Percentiles rank a stretch among this genome's conserved stretches.
phyloP scores from a whole-genome alignment of 2,888 invertebrate genomes.

The Ophion obscuratus region DNA sequence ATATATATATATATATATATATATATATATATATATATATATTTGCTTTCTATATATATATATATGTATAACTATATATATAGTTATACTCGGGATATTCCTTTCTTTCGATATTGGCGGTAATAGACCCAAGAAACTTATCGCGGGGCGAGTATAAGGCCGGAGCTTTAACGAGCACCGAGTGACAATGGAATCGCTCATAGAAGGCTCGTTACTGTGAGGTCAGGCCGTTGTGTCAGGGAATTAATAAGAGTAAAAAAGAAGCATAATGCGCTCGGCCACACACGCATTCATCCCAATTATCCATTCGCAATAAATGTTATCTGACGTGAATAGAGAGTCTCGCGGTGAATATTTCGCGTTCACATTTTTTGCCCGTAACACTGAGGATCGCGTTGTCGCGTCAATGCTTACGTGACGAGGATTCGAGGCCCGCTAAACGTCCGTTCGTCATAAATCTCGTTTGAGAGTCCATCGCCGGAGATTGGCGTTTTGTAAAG shows the following conservation, averaged over 20 bases:
- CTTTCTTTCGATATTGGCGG: too few relatives aligned
- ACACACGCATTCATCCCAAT: conserved; percentile 62
- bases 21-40: too few relatives aligned
- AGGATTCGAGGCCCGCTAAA: conserved; percentile 43
- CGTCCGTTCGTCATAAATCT: conserved; percentile 25
- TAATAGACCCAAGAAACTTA: too few relatives aligned
- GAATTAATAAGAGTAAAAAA: background rate
- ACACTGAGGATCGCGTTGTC: conserved; percentile 21
- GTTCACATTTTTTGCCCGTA: conserved; percentile 37
- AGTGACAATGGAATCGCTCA: conserved; percentile 63
- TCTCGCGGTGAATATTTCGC: conserved; percentile 50
- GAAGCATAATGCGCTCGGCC: conserved; percentile 32
- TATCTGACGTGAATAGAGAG: conserved; percentile 58
- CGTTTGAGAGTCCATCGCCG: conserved; percentile 6
- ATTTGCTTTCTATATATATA: too few relatives aligned
- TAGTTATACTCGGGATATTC: too few relatives aligned
- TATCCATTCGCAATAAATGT: conserved; percentile 59
- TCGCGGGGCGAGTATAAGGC: conserved; percentile 13
- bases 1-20: too few relatives aligned
- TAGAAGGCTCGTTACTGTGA: conserved; percentile 38
- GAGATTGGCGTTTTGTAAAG: conserved; percentile 15
- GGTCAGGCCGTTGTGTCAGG: conserved; percentile 23
- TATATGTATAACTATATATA: too few relatives aligned
- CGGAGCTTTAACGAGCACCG: conserved; percentile 55
- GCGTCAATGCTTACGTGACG: conserved; percentile 28